phyloP scores from a whole-genome alignment of 1,140 invertebrate genomes.

The Sycophila sp. region DNA sequence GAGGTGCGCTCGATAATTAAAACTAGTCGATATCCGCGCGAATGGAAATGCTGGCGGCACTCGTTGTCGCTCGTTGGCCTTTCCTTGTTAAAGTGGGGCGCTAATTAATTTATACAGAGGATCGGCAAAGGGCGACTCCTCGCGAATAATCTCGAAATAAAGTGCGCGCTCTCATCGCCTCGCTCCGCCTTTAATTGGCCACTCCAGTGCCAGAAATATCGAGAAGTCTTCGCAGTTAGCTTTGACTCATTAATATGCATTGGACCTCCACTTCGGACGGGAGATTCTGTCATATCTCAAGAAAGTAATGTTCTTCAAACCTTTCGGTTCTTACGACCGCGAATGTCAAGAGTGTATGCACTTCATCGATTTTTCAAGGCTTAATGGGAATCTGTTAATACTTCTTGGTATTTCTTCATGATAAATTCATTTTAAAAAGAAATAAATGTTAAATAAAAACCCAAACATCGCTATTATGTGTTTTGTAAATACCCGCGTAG shows the following conservation, averaged over 20 bases:
- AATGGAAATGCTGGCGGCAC: background rate
- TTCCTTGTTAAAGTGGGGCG: constrained; percentile 33
- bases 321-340: background rate
- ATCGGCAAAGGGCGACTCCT: constrained; percentile 18
- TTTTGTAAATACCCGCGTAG: too few species aligned
- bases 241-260: constrained; percentile 32
- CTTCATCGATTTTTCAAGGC: background rate
- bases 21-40: constrained; percentile 25
- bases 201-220: constrained; percentile 26
- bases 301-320: background rate
- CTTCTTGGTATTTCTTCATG: too few species aligned
- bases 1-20: constrained; percentile 34
- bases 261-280: background rate
- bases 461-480: too few species aligned
- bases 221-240: background rate
- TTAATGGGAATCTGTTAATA: too few species aligned
- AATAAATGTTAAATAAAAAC: too few species aligned
- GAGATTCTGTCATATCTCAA: too few species aligned
- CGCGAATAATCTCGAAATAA: constrained; percentile 26
- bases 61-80: background rate
- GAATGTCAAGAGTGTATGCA: background rate
- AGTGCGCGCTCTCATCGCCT: background rate
- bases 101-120: constrained; percentile 37
- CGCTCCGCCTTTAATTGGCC: constrained; percentile 32
- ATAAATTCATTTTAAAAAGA: too few species aligned